Evolutionary conservation across 2,797 vertebrate genomes (phyloP), one percentile per base, ranked within the genome.

Genomic region (Lacerta agilis): DNA sequence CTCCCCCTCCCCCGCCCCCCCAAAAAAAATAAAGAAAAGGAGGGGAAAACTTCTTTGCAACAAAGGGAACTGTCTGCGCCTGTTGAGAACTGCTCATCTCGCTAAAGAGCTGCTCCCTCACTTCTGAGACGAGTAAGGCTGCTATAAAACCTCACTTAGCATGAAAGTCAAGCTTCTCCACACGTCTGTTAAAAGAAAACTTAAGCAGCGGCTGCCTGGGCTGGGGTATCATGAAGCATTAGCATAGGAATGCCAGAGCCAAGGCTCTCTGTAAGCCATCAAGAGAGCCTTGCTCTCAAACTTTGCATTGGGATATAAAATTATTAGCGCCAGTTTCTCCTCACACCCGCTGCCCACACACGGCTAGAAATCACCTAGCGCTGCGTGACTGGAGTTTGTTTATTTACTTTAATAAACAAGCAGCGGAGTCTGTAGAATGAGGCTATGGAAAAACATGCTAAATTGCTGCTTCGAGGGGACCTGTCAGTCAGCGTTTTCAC

Each of bases 371-470:
- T 94, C 91, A 95, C 91, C 93, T 93, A 91, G 94, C 79, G 86
- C 88, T 76, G 88, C 79, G 90, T 90, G 95, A 95, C 76, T 94
- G 89, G 90, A 92, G 83, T 87, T 88, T 95, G 91, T 94, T 95
- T 93, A 95, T 94, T 94, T 85, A 89, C 82, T 91, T 91, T 87
- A 36, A 89, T 92, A 95, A 92, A 92, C 92, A 95, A 95, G 88
- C 33, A 83, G 90, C 91, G 5, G 11, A 93, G 88, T 91, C 79
- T 93, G 82, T 88, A 87, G 95, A 95, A 90, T 92, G 93, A 97
- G 94, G 92, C 82, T 80, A 94, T 95, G 93, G 94, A 95, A 96
- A 96, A 96, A 87, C 88, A 87, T 15, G 71, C 92, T 86, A 90
- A 90, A 88, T 83, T 64, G 86, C 83, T 87, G 83, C 91, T 94